These are phyloP conservation scores for Clavelina lepadiformis DNA, from an alignment of 23 tunicate species.

Conservation along the genomic window DNA sequence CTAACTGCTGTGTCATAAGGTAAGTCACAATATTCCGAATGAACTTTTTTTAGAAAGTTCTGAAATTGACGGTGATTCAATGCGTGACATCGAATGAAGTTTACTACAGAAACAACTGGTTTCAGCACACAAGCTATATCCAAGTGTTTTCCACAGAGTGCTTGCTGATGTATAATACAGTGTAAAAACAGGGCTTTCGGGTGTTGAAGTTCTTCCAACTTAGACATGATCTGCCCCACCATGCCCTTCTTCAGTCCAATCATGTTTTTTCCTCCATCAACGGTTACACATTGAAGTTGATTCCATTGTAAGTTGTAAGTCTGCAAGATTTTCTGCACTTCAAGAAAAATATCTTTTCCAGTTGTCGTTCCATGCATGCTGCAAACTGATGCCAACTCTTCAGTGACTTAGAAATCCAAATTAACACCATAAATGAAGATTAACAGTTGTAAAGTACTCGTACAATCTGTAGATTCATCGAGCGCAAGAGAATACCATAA, in stretches of 20 bases:
- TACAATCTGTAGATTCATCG: slow-evolving; percentile 20
- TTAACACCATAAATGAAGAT: slow-evolving; percentile 19
- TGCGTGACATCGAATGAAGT: slow-evolving; percentile 23
- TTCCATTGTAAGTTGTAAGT: slow-evolving; percentile 11
- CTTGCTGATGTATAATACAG: slow-evolving; percentile 3
- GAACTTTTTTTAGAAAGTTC: slow-evolving; percentile 3
- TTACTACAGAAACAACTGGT: slow-evolving; percentile 9
- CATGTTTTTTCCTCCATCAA: slow-evolving; percentile 19
- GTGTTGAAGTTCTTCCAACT: slow-evolving; percentile 29
- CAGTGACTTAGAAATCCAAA: slow-evolving; percentile 3
- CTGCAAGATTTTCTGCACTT: slow-evolving; percentile 23
- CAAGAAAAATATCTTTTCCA: slow-evolving; percentile 24
- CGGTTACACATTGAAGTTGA: slow-evolving; percentile 18
- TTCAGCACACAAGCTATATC: slow-evolving; percentile 18
- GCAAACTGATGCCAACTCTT: slow-evolving; percentile 18
- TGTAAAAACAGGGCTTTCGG: slow-evolving; percentile 1
- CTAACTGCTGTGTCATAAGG: slow-evolving; percentile 10
- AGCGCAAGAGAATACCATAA: slow-evolving; percentile 32
- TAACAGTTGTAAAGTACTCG: slow-evolving; percentile 24
- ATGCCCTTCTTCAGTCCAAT: slow-evolving; percentile 26
- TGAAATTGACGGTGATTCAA: slow-evolving; percentile 30
- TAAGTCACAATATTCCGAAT: slow-evolving; percentile 7
- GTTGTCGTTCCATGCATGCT: slow-evolving; percentile 30
- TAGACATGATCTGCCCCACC: slow-evolving; percentile 11
- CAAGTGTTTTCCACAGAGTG: slow-evolving; percentile 6